Evolutionary conservation across 2,888 invertebrate genomes (phyloP), one percentile per base, ranked within the genome.

Genomic region (Brachycybe producta): DNA sequence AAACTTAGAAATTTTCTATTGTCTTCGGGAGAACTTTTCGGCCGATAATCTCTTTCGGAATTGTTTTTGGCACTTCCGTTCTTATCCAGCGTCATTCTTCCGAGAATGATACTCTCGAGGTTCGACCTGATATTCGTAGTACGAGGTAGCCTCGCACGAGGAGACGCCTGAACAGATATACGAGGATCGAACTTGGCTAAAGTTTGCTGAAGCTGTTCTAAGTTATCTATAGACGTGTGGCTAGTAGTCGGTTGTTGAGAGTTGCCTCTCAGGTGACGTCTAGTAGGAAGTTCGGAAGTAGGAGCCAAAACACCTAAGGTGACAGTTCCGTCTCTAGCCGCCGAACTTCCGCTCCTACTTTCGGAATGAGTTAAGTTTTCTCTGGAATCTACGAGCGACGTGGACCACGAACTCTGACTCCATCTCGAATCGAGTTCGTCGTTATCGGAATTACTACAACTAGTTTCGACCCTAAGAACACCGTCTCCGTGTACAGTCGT

Each of bases 141-240:
- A 13, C 8, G 15, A 13, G 17, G 13, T 7, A 7, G 17, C 26
- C 38, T 19, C 13, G 46, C n/a, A 15, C 46, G 7, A 17, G 46
- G 24, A 7, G 46, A 19, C 11, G 46, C 8, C 24, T 36, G 35
- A 11, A 49, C 49, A 8, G 42, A 21, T 21, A 49, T 49, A 13
- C 52, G 44, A 23, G 52, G 49, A 32, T 52, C 52, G 15, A 52
- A 38, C 27, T 49, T 49, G 15, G 52, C 44, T 27, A 52, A 32
- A 3, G 49, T 39, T 32, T 52, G 41, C n/a, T 49, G 44, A 7
- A 52, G 26, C 13, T 52, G 40, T 19, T 27, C 34, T 17, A 36
- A n/a, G 26, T 52, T 35, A 44, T 44, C 44, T 3, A 44, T 5
- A 30, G 28, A 17, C 13, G 44, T 11, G 3, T 26, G 28, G 2